Percentiles rank a stretch among this genome's conserved stretches.
These are phyloP conservation scores for Eupithecia vulgata DNA, from an alignment of 2,888 invertebrate species.

Conservation along the genomic window DNA sequence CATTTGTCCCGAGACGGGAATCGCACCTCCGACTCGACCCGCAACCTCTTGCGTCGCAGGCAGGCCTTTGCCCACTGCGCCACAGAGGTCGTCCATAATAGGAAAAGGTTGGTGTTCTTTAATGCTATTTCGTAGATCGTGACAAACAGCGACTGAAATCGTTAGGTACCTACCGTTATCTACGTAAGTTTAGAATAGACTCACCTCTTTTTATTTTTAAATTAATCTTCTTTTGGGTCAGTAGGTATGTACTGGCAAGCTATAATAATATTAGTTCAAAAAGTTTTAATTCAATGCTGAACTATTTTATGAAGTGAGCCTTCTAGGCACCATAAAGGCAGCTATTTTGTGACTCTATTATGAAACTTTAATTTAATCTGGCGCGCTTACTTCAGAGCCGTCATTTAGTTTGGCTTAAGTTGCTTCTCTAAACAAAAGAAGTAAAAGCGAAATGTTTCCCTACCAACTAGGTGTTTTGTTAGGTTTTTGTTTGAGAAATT, in stretches of 20 bases:
- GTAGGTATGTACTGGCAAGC: neutral
- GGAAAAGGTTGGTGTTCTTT: neutral
- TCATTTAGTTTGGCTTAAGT: conserved; percentile 10
- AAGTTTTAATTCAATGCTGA: neutral
- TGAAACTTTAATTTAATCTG: conserved; percentile 17
- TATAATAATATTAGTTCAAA: neutral
- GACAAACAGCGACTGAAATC: neutral
- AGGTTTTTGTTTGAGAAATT: neutral
- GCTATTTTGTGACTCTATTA: conserved; percentile 14
- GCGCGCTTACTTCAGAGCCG: conserved; percentile 5
- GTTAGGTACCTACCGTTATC: too few species aligned
- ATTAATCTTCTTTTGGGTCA: neutral
- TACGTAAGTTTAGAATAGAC: neutral
- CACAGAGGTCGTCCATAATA: too few species aligned
- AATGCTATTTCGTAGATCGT: neutral
- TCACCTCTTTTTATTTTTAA: neutral
- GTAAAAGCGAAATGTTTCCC: conserved; percentile 8
- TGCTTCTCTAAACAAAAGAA: conserved; percentile 17
- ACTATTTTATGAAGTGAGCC: neutral
- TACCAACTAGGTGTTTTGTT: neutral
- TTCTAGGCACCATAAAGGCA: neutral
- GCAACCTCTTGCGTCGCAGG: too few species aligned
- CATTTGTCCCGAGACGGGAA: too few species aligned
- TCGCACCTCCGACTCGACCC: too few species aligned
- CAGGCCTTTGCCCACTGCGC: too few species aligned